Conservation (phyloP, 2,797 vertebrate genomes). For the Bovichtus variegatus region DNA sequence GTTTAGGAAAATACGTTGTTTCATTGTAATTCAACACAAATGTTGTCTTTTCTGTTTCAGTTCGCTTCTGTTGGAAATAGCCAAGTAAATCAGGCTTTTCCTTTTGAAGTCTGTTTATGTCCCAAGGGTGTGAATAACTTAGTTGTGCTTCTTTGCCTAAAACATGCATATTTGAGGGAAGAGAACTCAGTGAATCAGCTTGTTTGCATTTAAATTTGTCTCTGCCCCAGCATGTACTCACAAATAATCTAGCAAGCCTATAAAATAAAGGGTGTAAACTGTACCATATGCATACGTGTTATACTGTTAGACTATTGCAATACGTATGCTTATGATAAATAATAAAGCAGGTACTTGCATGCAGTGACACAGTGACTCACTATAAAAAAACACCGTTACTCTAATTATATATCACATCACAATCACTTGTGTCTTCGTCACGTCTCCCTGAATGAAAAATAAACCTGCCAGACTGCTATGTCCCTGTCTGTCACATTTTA, state of each 20-base stretch:
- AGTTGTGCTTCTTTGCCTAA: conserved; percentile 67
- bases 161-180: conserved; percentile 68
- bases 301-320: conserved; percentile 10
- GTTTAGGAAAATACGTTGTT: conserved; percentile 40
- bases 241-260: conserved; percentile 54
- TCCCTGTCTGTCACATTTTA: conserved; percentile 34
- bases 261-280: conserved; percentile 46
- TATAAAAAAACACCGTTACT: not conserved
- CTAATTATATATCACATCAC: not conserved
- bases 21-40: conserved; percentile 45
- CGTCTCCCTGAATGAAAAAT: conserved; percentile 28
- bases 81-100: conserved; percentile 55
- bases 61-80: conserved; percentile 51
- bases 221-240: conserved; percentile 43
- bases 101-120: conserved; percentile 75
- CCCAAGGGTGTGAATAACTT: conserved; percentile 70
- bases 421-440: not conserved
- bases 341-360: conserved; percentile 18
- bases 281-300: not conserved
- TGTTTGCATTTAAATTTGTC: conserved; percentile 73
- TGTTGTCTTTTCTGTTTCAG: conserved; percentile 51
- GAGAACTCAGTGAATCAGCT: conserved; percentile 72
- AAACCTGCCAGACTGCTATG: conserved; percentile 14
- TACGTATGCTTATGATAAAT: conserved; percentile 2
- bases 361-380: not conserved